Base-by-base conservation (phyloP, 2,113 vertebrate genomes). In the Macrotis lagotis region DNA sequence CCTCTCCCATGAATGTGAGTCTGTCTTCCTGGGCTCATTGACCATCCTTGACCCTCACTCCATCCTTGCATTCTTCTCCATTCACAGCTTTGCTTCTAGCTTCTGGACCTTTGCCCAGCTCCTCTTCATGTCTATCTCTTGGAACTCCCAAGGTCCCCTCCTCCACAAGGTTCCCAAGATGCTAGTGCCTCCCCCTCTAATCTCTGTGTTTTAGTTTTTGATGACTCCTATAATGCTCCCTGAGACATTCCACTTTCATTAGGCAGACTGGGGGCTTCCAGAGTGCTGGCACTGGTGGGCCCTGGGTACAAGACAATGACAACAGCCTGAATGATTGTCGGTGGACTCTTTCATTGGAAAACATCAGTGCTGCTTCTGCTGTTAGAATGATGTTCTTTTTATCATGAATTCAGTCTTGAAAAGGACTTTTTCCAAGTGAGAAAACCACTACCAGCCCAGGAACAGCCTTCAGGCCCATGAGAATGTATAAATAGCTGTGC, bases 401-500 rank as follows among this genome's bases (percentile, higher is more conserved):
- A n/a, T 83, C 66, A 83, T 83, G 66, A 44, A 83, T 83, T 83
- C 19, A 44, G 66, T 83, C 66, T 44, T 22, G 37, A 19, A n/a
- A 22, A 44, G 66, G 37, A 83, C 37, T 83, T 83, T 83, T 44
- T 83, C 66, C 66, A 83, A 83, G 37, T 44, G 14, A 83, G 66
- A 90, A 89, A 90, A 50, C 89, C 89, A 90, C 28, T 50, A 49
- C 48, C 48, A 90, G 10, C 48, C 89, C 89, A 49, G 89, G 25
- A 90, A 90, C 48, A 90, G 25, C 48, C 26, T 50, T 96, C 49
- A 93, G 50, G 11, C 94, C 59, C 95, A 91, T 91, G 28, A 93
- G 25, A 93, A 22, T 90, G 44, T 95, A 91, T 96, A 95, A 97
- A 92, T 95, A 95, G 91, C 88, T 92, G n/a, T 93, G 88, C 44